Base-by-base conservation (phyloP, 1,140 invertebrate species). In the Antheraea pernyi region DNA sequence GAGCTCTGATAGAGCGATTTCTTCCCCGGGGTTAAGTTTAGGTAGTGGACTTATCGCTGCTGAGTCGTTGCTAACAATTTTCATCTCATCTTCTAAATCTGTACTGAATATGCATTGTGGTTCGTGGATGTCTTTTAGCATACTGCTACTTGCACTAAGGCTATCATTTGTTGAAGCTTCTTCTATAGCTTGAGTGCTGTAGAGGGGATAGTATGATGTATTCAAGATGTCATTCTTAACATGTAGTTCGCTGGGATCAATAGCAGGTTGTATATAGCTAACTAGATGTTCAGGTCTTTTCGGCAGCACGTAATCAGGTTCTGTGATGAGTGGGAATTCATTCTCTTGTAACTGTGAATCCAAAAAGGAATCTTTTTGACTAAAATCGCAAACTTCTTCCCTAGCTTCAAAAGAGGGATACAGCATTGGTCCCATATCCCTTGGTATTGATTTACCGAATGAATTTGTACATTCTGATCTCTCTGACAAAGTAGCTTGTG, bases 1-100 rank as follows among this genome's bases (percentile, higher is more conserved):
- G 59, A 87, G 65, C 60, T 84, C 73, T 66, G 81, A 74, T 3
- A 87, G 59, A 0, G 83, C 69, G 7, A 73, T 18, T 5, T 71
- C 64, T 19, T 77, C 76, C 16, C 59, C 39, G 4, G 61, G 48
- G 11, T 71, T 69, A 10, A 71, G n/a, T 37, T 75, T 67, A 6
- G 71, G 71, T 16, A 75, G 7, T n/a, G 70, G 62, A 10, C 62
- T 66, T 16, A 68, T 59, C 30, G 66, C 39, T 19, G 61, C 63
- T 22, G 66, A n/a, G 39, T 16, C 10, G 39, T 62, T 62, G 3
- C 19, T 19, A 4, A 19, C 59, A 19, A 11, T 6, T 13, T 36
- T 48, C 53, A 59, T 3, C 18, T 16, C 19, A n/a, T 18, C 36
- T 37, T 46, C 64, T 42, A 42, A n/a, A 19, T 61, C 10, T 19